Percentiles rank a stretch among this genome's conserved stretches.
Evolutionary conservation across 2,113 vertebrate species (phyloP).

Genomic region (Cygnus atratus): DNA sequence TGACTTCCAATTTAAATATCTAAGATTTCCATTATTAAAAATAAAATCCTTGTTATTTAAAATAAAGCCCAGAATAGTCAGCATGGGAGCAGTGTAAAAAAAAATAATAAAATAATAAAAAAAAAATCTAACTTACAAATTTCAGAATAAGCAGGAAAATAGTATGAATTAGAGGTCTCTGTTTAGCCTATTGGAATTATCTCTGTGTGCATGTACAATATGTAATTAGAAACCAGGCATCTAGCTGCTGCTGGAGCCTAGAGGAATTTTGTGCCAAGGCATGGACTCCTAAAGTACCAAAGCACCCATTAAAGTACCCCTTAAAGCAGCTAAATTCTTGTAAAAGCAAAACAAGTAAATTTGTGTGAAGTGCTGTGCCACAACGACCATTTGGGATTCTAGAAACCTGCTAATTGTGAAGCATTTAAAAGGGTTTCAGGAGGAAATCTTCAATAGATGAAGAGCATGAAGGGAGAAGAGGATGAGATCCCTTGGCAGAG

Average conservation of each 20-base stretch:
- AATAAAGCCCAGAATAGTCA: slow-evolving; percentile 22
- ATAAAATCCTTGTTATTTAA: slow-evolving; percentile 58
- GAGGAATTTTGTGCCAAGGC: background rate
- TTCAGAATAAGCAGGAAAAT: background rate
- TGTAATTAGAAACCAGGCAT: background rate
- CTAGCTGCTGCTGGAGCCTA: background rate
- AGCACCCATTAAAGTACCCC: background rate
- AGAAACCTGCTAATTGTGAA: background rate
- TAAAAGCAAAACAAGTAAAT: background rate
- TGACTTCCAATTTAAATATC: slow-evolving; percentile 81
- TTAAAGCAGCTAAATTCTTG: background rate
- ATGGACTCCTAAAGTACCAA: background rate
- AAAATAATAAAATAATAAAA: background rate
- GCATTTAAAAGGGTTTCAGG: background rate
- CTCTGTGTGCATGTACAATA: background rate
- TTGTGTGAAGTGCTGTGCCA: background rate
- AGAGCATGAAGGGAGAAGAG: background rate
- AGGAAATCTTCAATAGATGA: background rate
- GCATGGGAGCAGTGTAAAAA: background rate
- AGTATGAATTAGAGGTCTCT: background rate
- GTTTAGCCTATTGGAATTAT: background rate
- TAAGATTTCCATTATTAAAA: slow-evolving; percentile 79
- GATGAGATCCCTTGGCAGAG: background rate
- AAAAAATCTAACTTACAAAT: background rate
- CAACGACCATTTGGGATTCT: background rate